A percentile compares a stretch with the other conserved stretches of the same genome.
Evolutionary conservation across 2,113 vertebrate species (phyloP).

Genomic region (Copsychus sechellarum): DNA sequence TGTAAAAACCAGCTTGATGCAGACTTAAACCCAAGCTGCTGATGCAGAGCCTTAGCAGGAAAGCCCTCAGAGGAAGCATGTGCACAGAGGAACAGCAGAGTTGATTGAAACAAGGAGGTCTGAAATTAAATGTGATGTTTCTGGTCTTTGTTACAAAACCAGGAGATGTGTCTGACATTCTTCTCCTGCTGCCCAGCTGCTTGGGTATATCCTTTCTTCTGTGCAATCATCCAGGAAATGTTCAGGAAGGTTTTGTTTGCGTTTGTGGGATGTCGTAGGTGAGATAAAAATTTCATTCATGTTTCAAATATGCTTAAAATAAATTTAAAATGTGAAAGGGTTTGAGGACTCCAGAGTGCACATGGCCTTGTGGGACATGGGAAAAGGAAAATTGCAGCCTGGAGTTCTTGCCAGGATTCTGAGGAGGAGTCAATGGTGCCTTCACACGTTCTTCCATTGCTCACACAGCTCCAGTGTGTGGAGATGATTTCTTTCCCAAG

Average conservation of each 20-base stretch:
- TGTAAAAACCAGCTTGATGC: not conserved
- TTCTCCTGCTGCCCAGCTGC: not conserved
- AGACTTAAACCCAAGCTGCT: constrained; percentile 15
- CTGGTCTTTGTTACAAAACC: not conserved
- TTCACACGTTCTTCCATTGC: not conserved
- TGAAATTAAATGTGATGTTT: not conserved
- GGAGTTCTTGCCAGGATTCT: not conserved
- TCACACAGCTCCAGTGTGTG: not conserved
- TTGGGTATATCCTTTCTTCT: not conserved
- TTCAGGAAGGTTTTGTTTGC: not conserved
- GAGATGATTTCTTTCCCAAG: not conserved
- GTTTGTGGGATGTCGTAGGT: not conserved
- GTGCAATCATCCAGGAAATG: not conserved
- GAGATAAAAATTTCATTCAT: not conserved
- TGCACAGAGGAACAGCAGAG: not conserved
- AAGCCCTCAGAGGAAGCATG: not conserved
- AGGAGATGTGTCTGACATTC: not conserved
- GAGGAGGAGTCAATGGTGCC: not conserved
- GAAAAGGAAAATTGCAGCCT: not conserved
- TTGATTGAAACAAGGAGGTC: not conserved
- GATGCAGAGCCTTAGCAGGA: not conserved
- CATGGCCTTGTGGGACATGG: not conserved
- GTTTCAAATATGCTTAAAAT: not conserved
- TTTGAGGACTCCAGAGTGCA: not conserved
- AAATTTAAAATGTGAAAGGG: not conserved